Evolutionary conservation across 2,113 vertebrate genomes (phyloP).

Genomic region (Leiothrix lutea): DNA sequence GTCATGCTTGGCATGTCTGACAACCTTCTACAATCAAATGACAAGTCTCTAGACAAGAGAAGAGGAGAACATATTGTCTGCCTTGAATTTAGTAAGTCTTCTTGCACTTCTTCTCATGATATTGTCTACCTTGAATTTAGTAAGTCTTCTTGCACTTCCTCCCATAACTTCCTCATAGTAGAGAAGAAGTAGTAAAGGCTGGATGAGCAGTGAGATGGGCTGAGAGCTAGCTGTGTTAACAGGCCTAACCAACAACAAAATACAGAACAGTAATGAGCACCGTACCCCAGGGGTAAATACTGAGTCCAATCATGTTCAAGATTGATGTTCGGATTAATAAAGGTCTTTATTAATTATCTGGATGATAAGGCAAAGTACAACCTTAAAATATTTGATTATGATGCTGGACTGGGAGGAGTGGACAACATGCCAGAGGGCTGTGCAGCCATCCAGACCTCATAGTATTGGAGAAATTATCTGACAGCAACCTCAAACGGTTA

Average conservation of each 20-base stretch:
- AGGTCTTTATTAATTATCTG: neutral
- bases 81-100: neutral
- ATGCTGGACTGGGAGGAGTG: neutral
- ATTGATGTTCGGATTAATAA: too few relatives aligned
- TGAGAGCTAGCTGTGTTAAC: neutral
- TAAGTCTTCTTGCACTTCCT: neutral
- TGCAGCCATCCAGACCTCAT: neutral
- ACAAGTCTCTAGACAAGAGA: neutral
- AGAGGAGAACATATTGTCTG: neutral
- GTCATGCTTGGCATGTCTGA: neutral
- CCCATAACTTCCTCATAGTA: neutral
- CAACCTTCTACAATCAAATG: neutral
- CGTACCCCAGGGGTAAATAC: neutral
- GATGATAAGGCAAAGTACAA: neutral
- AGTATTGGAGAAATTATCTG: neutral
- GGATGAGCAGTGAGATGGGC: neutral
- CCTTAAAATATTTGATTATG: neutral
- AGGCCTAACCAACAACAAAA: neutral
- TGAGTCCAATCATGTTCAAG: neutral
- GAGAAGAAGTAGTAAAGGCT: neutral
- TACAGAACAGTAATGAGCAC: neutral
- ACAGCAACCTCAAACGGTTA: neutral
- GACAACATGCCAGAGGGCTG: neutral
- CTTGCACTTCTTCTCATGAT: neutral
- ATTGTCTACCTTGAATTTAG: neutral